A percentile compares a stretch with the other conserved stretches of the same genome.
phyloP scores from a whole-genome alignment of 2,797 vertebrate species.

The Phoeniculus purpureus region DNA sequence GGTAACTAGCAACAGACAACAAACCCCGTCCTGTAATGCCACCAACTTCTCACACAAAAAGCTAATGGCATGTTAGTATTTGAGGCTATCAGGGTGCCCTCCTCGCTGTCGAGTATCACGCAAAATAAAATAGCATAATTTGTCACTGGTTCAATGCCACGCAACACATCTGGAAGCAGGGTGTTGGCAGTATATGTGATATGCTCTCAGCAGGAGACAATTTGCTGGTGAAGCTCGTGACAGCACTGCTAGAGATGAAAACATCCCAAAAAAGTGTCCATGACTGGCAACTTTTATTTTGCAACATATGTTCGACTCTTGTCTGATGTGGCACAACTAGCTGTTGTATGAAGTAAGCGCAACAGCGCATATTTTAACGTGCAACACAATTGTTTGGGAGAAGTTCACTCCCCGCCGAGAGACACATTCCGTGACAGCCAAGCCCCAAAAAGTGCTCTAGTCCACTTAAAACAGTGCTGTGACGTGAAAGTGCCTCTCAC shows the following conservation, averaged over 20 bases:
- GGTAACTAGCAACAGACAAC: not conserved
- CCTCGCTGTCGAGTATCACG: not conserved
- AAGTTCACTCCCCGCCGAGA: not conserved
- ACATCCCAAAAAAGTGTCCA: constrained; percentile 45
- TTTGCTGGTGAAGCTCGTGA: constrained; percentile 50
- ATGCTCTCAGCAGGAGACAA: constrained; percentile 20
- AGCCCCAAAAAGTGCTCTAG: not conserved
- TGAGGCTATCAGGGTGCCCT: not conserved
- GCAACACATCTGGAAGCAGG: constrained; percentile 61
- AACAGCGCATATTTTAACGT: constrained; percentile 34
- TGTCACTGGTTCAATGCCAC: constrained; percentile 38
- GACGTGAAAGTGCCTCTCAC: not conserved
- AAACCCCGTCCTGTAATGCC: not conserved
- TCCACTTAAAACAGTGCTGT: not conserved
- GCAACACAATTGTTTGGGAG: constrained; percentile 56
- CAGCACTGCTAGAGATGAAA: constrained; percentile 58
- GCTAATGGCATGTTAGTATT: not conserved
- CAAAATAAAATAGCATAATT: not conserved
- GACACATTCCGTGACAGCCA: not conserved
- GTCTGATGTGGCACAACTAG: constrained; percentile 54
- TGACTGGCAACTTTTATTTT: constrained; percentile 68
- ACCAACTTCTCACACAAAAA: not conserved
- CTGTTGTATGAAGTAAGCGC: constrained; percentile 27
- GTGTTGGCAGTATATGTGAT: constrained; percentile 40
- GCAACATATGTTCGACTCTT: constrained; percentile 46